Percentiles rank a stretch among this genome's conserved stretches.
phyloP scores from a whole-genome alignment of 2,888 invertebrate genomes.

The Synanthedon myopaeformis region DNA sequence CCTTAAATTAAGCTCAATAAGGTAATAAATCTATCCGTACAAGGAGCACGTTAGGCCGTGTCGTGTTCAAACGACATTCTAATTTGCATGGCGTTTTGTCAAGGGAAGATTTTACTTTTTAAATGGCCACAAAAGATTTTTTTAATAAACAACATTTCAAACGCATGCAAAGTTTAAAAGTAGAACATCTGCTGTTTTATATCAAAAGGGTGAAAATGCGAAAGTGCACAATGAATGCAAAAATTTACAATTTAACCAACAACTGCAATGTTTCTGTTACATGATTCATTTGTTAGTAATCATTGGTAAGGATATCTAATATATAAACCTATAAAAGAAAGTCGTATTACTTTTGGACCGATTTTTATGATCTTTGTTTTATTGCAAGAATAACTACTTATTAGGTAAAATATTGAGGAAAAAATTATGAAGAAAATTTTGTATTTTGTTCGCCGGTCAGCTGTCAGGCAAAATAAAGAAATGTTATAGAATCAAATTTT shows the following conservation, averaged over 20 bases:
- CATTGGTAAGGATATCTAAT: too few species aligned
- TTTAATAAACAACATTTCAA: conserved; percentile 61
- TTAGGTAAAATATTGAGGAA: too few species aligned
- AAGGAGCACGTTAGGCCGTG: background rate
- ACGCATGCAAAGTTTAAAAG: conserved; percentile 43
- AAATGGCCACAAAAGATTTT: conserved; percentile 68
- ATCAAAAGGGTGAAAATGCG: background rate
- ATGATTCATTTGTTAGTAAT: too few species aligned
- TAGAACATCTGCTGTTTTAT: conserved; percentile 60
- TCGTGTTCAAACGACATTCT: conserved; percentile 19
- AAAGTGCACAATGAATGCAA: background rate
- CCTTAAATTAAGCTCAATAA: background rate
- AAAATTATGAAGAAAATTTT: too few species aligned
- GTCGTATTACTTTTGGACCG: too few species aligned
- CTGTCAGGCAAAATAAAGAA: too few species aligned
- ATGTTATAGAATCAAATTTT: too few species aligned
- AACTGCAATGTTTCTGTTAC: too few species aligned
- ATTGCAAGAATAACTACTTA: too few species aligned
- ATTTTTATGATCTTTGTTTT: too few species aligned
- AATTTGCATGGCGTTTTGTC: conserved; percentile 68
- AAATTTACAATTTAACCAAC: background rate
- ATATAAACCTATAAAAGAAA: too few species aligned
- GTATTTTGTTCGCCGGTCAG: too few species aligned
- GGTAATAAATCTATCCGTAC: background rate
- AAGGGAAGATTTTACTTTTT: conserved; percentile 57